Conservation (phyloP, 2,888 invertebrate species). For the Lepidonotus clava region DNA sequence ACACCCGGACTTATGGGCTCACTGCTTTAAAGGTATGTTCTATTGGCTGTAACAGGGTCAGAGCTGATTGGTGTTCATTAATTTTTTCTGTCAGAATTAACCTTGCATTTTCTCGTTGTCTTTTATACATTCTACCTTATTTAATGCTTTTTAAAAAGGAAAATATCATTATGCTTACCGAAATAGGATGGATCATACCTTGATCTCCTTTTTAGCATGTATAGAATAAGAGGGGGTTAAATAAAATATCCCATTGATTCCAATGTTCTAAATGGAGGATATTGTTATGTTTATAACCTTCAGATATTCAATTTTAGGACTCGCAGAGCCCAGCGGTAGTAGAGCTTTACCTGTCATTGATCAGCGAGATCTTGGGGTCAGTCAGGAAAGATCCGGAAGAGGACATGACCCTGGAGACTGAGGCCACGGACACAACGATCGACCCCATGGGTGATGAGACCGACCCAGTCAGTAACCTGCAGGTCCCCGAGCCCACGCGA, state of each 20-base stretch:
- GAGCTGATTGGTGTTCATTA: too few relatives aligned
- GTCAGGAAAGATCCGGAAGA: neutral
- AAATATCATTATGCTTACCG: neutral
- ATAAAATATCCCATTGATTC: too few relatives aligned
- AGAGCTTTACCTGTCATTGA: neutral
- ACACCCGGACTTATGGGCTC: neutral
- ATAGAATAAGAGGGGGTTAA: too few relatives aligned
- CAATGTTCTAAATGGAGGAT: too few relatives aligned
- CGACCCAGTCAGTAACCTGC: neutral
- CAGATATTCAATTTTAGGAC: too few relatives aligned
- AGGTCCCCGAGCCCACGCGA: neutral
- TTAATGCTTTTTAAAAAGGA: neutral
- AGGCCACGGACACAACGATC: neutral
- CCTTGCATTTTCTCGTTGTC: too few relatives aligned
- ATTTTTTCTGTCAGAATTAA: too few relatives aligned
- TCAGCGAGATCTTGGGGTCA: neutral
- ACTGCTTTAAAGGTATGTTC: neutral
- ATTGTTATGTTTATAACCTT: too few relatives aligned
- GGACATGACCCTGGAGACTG: neutral
- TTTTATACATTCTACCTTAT: neutral
- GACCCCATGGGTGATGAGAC: neutral
- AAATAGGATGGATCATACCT: constrained; percentile 21
- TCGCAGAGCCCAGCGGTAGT: too few relatives aligned
- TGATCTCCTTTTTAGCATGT: too few relatives aligned
- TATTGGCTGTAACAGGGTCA: too few relatives aligned